Conservation (phyloP, 2,113 vertebrate genomes). For the Empidonax alnorum region DNA sequence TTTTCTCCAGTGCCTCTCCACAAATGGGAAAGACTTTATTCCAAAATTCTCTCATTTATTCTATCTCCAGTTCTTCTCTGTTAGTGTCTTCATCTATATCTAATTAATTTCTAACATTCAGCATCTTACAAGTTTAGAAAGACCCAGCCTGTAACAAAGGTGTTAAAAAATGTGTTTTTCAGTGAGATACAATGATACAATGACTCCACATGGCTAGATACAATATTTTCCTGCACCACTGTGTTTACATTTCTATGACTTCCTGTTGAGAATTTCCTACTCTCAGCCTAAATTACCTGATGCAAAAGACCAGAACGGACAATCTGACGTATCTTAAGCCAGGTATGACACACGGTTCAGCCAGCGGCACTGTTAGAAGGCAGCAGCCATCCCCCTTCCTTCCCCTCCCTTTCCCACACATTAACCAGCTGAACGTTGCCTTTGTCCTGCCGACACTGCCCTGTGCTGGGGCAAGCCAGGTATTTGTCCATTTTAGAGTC, state of each 20-base stretch:
- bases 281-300: not conserved
- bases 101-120: not conserved
- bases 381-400: not conserved
- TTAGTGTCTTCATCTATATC: not conserved
- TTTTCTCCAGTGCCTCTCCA: not conserved
- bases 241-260: not conserved
- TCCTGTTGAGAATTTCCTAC: not conserved
- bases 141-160: not conserved
- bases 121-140: not conserved
- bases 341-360: not conserved
- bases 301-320: not conserved
- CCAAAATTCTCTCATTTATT: not conserved
- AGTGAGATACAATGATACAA: not conserved
- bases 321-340: not conserved
- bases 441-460: accelerated
- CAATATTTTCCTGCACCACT: not conserved
- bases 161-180: not conserved
- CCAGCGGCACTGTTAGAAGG: not conserved
- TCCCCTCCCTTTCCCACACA: not conserved
- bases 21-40: not conserved
- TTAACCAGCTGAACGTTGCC: accelerated
- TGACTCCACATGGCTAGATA: not conserved
- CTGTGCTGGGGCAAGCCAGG: not conserved
- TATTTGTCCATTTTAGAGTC: not conserved
- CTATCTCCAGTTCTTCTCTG: not conserved